Percentiles rank a stretch among this genome's conserved stretches.
These are phyloP conservation scores for Plectrocnemia conspersa DNA, from an alignment of 1,140 invertebrate species.

Conservation along the genomic window DNA sequence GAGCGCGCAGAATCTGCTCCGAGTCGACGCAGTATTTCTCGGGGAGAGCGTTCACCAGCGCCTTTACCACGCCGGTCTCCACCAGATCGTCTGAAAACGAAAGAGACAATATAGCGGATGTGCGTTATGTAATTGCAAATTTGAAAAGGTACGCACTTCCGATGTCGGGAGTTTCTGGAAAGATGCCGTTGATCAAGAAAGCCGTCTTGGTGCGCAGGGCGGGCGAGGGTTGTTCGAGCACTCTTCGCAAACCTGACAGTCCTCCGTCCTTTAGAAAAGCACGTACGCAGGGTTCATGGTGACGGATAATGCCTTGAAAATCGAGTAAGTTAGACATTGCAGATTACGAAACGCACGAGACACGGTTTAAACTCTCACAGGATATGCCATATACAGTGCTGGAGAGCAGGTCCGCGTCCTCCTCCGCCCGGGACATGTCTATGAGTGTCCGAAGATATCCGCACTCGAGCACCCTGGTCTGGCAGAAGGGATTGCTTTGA, in stretches of 20 bases:
- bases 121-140: background rate
- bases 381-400: conserved; percentile 74
- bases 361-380: conserved; percentile 50
- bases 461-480: conserved; percentile 58
- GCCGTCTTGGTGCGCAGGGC: conserved; percentile 65
- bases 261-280: conserved; percentile 59
- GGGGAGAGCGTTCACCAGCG: conserved; percentile 6
- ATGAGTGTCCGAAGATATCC: conserved; percentile 61
- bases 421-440: conserved; percentile 60
- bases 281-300: conserved; percentile 53
- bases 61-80: conserved; percentile 8
- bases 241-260: conserved; percentile 56
- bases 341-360: conserved; percentile 2
- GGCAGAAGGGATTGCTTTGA: conserved; percentile 77
- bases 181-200: conserved; percentile 62
- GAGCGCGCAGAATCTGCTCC: conserved; percentile 18
- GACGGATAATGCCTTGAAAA: conserved; percentile 58
- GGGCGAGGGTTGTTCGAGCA: conserved; percentile 56
- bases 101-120: conserved; percentile 2
- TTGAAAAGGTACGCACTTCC: conserved; percentile 52
- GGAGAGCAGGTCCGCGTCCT: conserved; percentile 52
- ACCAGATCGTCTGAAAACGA: conserved; percentile 10
- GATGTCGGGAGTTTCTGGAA: conserved; percentile 50
- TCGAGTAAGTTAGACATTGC: conserved; percentile 1
- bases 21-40: conserved; percentile 10